Evolutionary conservation across 2,888 invertebrate species (phyloP), one percentile per base, ranked within the genome.

Genomic region (Cremastobaeus sp.): DNA sequence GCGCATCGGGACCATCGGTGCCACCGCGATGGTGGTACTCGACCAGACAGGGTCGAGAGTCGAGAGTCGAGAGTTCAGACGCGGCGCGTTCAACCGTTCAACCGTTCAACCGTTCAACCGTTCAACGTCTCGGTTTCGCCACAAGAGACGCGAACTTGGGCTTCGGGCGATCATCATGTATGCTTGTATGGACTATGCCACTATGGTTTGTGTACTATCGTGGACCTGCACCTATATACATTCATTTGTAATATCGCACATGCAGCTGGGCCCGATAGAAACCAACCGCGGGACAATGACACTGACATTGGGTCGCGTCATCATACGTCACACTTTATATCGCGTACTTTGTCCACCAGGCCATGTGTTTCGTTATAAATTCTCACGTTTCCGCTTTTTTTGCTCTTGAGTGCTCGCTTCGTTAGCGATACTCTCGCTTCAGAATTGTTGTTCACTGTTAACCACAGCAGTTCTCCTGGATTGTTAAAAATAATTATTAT

Each of bases 271-370:
- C 68, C 74, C 78, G 78, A 78, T 76, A 79, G 78, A 79, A 76
- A 79, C 15, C 74, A 55, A 66, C 64, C 76, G 74, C 77, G 78
- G 82, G 81, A 83, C 81, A 81, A 83, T 81, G 82, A 82, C 82
- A 80, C 54, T 65, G 65, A 55, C 54, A 39, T 60, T 48, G 65
- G 54, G 50, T 41, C 28, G 48, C 60, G 60, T 60, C 60, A 60
- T 39, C 39, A 12, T 20, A 12, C 43, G 25, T 35, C 50, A 34
- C 14, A 32, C 11, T 30, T 30, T 47, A 34, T 11, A n/a, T n/a
- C n/a, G n/a, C n/a, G n/a, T n/a, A n/a, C n/a, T n/a, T n/a, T n/a
- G n/a, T n/a, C n/a, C n/a, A n/a, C n/a, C n/a, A n/a, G n/a, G 48
- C 20, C 48, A 34, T 21, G 20, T 21, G 34, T 34, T 48, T 18